phyloP scores from a whole-genome alignment of 2,113 vertebrate species.

The Gymnarchus niloticus region DNA sequence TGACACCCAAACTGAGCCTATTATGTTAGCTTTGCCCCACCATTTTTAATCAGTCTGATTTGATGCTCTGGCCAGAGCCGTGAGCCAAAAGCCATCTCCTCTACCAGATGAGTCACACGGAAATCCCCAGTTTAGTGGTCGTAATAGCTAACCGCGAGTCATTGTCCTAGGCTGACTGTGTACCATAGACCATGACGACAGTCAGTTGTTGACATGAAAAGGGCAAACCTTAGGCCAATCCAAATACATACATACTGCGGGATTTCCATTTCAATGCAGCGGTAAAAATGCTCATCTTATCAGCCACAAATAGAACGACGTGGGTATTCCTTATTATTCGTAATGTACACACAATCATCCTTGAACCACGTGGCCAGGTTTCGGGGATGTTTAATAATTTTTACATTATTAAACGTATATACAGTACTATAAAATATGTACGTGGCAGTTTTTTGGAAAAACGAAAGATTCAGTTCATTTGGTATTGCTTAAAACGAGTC shows the following conservation, averaged over 20 bases:
- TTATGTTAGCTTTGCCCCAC: neutral
- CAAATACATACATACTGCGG: neutral
- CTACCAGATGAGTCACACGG: no score
- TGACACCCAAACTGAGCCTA: neutral
- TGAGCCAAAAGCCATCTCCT: no score
- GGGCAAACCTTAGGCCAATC: neutral
- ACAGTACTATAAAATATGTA: no score
- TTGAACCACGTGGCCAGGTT: neutral
- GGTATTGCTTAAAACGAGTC: neutral
- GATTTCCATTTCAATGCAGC: slow-evolving; percentile 26
- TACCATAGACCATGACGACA: neutral
- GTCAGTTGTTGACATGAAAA: neutral
- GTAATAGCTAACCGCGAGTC: neutral
- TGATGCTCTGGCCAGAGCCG: neutral
- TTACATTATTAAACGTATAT: no score
- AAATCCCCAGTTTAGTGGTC: neutral
- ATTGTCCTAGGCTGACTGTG: neutral
- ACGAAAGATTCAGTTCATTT: neutral
- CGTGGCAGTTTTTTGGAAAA: no score
- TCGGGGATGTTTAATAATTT: neutral
- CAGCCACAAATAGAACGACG: slow-evolving; percentile 24
- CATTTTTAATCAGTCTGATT: neutral
- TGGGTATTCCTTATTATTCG: slow-evolving; percentile 24
- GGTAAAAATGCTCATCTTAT: slow-evolving; percentile 36
- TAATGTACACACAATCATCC: slow-evolving; percentile 5